Base-by-base conservation (phyloP, 2,113 vertebrate species). In the Cavia aperea region DNA sequence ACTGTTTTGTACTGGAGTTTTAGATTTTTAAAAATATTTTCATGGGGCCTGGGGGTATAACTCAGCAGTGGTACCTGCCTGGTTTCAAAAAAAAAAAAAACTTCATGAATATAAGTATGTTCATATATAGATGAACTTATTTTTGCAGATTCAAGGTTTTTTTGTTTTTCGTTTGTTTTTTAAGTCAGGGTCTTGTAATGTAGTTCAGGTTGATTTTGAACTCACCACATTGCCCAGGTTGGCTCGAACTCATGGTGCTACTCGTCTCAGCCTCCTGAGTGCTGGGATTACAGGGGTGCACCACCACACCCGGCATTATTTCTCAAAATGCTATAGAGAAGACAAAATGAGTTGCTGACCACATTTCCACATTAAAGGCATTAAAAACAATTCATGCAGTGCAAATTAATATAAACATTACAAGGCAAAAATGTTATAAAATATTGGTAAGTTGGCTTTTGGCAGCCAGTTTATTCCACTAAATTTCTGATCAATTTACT, bases 81-180 rank as follows among this genome's bases (percentile, higher is more conserved):
- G 18, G 56, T 19, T 58, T 58, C 16, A 5, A 85, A 88, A 94
- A 70, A 77, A 58, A 77, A 58, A 58, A 19, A 5, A 19, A 4
- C 31, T 94, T 90, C 10, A 83, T 86, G 46, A 88, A 56, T 86
- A 65, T 90, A 92, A 93, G 78, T 85, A 78, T 72, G 87, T 81
- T 85, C 73, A 46, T 73, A 83, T 86, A 36, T 62, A 73, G 62
- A 66, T 63, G 82, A 85, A 72, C 13, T 84, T 86, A 82, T 75
- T 51, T 92, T 92, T 89, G 91, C 16, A 91, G 94, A 91, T 19
- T 90, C 13, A n/a, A 29, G 23, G 21, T 60, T 6, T 60, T 60
- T 60, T 62, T 10, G 12, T 21, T 39, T 72, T 11, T 72, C 11
- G n/a, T 43, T 72, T 72, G 19, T n/a, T 72, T 72, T 24, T 70